A percentile compares a stretch with the other conserved stretches of the same genome.
Conservation (phyloP, 2,113 vertebrate genomes). For the Cranoglanis bouderius region DNA sequence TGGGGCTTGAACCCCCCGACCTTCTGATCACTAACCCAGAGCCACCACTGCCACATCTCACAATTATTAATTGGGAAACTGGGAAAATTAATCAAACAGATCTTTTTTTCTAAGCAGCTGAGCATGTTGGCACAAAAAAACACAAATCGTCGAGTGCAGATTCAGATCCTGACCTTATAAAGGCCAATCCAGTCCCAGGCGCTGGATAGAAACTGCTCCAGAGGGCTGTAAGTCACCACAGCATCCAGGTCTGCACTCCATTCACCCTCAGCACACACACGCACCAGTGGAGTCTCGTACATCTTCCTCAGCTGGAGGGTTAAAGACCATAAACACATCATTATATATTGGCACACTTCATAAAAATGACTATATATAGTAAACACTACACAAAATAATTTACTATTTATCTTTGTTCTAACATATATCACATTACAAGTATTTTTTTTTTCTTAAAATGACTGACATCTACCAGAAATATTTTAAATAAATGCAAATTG, state of each 20-base stretch:
- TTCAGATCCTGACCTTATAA: constrained; percentile 78
- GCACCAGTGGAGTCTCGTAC: constrained; percentile 73
- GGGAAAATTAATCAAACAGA: no score
- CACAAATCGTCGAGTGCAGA: not conserved
- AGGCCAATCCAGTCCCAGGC: constrained; percentile 98
- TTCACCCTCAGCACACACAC: constrained; percentile 75
- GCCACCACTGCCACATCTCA: no score
- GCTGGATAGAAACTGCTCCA: constrained; percentile 80
- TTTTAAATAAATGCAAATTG: not conserved
- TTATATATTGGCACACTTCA: not conserved
- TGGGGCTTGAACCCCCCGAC: no score
- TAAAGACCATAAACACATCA: not conserved
- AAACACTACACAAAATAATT: not conserved
- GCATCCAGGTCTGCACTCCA: constrained; percentile 83
- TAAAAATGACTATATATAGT: not conserved
- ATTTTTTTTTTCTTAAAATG: not conserved
- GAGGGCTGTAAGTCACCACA: constrained; percentile 76
- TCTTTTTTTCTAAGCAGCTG: no score
- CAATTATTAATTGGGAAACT: no score
- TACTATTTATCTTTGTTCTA: not conserved
- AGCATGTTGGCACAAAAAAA: no score
- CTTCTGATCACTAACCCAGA: no score
- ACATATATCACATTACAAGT: not conserved
- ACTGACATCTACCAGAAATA: not conserved
- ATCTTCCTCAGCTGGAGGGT: constrained; percentile 79